Percentiles rank a stretch among this genome's conserved stretches.
These are phyloP conservation scores for Philypnodon macrostomus DNA, from an alignment of 2,797 vertebrate genomes.

Conservation along the genomic window DNA sequence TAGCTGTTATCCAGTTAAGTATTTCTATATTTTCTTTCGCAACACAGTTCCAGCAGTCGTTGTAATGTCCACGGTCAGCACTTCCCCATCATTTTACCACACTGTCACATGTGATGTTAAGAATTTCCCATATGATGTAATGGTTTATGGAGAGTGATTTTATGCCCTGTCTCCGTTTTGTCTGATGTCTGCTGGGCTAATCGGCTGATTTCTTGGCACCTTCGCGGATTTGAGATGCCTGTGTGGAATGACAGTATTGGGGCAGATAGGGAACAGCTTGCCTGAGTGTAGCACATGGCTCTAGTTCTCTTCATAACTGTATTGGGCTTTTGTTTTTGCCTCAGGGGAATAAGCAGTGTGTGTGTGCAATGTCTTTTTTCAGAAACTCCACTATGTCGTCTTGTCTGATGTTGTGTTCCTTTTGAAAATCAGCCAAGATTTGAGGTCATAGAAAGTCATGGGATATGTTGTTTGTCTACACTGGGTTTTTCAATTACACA, in stretches of 20 bases:
- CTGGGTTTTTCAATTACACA: slow-evolving; percentile 40
- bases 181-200: slow-evolving; percentile 10
- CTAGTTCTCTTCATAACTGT: slow-evolving; percentile 25
- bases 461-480: slow-evolving; percentile 29
- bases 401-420: slow-evolving; percentile 24
- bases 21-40: no score
- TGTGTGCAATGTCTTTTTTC: slow-evolving; percentile 14
- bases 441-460: slow-evolving; percentile 40
- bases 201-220: slow-evolving; percentile 18
- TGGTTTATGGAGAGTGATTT: background rate
- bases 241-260: slow-evolving; percentile 31
- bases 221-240: slow-evolving; percentile 22
- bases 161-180: no score
- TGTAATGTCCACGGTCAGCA: background rate
- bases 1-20: no score
- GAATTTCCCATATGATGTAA: slow-evolving; percentile 4
- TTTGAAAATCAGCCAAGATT: slow-evolving; percentile 36
- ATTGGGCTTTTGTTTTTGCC: slow-evolving; percentile 25
- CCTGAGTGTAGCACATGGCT: slow-evolving; percentile 30
- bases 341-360: slow-evolving; percentile 18
- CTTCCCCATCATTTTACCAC: background rate
- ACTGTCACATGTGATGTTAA: background rate
- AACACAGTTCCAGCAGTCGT: no score
- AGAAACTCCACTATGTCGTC: slow-evolving; percentile 4
- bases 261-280: slow-evolving; percentile 33